Base-by-base conservation (phyloP, 2,888 invertebrate genomes). In the Serripes groenlandicus region DNA sequence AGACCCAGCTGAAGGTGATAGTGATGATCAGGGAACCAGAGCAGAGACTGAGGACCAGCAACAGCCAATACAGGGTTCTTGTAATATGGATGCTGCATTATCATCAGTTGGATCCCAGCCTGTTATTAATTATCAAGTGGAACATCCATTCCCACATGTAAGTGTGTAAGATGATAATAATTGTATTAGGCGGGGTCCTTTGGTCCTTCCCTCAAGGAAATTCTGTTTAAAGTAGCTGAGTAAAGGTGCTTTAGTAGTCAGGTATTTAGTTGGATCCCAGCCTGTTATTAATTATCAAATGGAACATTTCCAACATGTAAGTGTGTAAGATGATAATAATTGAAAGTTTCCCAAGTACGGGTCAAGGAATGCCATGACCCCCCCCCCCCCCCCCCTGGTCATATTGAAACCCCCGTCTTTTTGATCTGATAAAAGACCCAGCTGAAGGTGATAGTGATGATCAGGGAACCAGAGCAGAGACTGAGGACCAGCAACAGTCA, bases 1-100 rank as follows among this genome's bases (percentile, higher is more conserved):
- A n/a, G 62, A 62, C 34, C 62, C 62, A 32, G 32, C 62, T 21
- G 62, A 34, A 3, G n/a, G n/a, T n/a, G 62, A 62, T 5, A n/a
- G n/a, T n/a, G n/a, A n/a, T n/a, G n/a, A n/a, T n/a, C n/a, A 37
- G 1, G 66, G 56, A 15, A 28, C 73, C 30, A 54, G 73, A 23
- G 72, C 54, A 32, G 66, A 73, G 28, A 52, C 58, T 15, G 78
- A 73, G 15, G 54, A 62, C 23, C 64, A 68, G 42, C 32, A 49
- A 28, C 49, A 54, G 26, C n/a, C 68, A 30, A 32, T 58, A 5
- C 64, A 35, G 11, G 64, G 66, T 23, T 75, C 80, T 2, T 81
- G 60, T 69, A 73, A 70, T n/a, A 49, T 70, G 35, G 81, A 81
- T 70, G 81, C 77, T 5, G 81, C 81, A 15, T 70, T 69, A 3